phyloP scores from a whole-genome alignment of 2,888 invertebrate species.

The Copidosoma aretas region DNA sequence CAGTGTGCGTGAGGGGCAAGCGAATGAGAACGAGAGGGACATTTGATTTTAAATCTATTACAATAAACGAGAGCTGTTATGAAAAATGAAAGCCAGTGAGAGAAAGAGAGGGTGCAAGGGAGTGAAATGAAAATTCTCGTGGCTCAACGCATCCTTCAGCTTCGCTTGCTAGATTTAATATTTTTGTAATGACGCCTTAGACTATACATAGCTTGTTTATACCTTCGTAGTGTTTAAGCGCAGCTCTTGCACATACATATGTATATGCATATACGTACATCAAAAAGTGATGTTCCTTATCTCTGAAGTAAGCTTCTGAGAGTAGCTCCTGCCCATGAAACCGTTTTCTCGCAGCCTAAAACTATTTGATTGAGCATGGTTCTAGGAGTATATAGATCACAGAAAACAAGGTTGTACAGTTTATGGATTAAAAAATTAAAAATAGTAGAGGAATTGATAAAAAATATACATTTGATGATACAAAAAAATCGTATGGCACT shows the following conservation, averaged over 20 bases:
- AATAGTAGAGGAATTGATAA: too few species aligned
- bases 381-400: too few species aligned
- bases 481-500: too few species aligned
- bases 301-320: too few species aligned
- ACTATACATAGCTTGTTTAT: conserved; percentile 56
- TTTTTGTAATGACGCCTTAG: conserved; percentile 61
- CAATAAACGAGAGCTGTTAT: conserved; percentile 10
- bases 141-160: conserved; percentile 45
- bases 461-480: too few species aligned
- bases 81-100: conserved; percentile 31
- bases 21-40: conserved; percentile 3
- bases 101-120: conserved; percentile 20
- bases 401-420: too few species aligned
- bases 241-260: conserved; percentile 23
- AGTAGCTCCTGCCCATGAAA: too few species aligned
- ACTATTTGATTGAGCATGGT: too few species aligned
- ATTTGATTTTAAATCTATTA: neutral
- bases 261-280: neutral
- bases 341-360: too few species aligned
- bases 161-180: conserved; percentile 63
- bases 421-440: too few species aligned
- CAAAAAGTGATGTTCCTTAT: neutral
- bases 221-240: conserved; percentile 48
- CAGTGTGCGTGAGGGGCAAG: too few species aligned
- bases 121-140: conserved; percentile 25